Base-by-base conservation (phyloP, 1,140 invertebrate genomes). In the Aphelenchoides fujianensis region DNA sequence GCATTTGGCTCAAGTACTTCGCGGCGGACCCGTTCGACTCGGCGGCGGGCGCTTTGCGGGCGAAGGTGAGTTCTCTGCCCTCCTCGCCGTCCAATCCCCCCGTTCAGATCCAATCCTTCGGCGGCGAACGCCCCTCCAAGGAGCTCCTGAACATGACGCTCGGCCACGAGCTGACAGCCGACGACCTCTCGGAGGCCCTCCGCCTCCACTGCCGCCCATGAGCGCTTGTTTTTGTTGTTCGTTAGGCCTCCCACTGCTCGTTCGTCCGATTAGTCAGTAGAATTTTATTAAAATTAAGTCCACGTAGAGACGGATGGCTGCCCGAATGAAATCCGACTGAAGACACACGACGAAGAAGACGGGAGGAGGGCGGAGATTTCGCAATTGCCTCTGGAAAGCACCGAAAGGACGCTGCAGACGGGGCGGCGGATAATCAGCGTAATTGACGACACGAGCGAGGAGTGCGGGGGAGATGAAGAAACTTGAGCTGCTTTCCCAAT, bases 1-100 rank as follows among this genome's bases (percentile, higher is more conserved):
- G 90, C 87, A 94, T 96, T 73, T 98, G 95, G 95, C 90, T 93
- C 78, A 89, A 89, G 23, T 91, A 91, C 80, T 97, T 98, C 81
- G 88, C 90, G 80, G 82, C 87, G 0, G 89, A 95, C 85, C 95
- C 95, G 0, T 90, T 97, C 32, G 90, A 74, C 72, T 83, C 86
- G 82, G 85, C 76, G 30, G 70, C 70, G 48, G 81, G 81, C 3
- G 19, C 59, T 31, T 62, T 66, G 35, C 84, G 81, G 81, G 81
- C 76, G 2, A 69, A 81, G 41, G 79, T 82, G 16, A 23, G 71
- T 12, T n/a, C n/a, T n/a, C n/a, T n/a, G n/a, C n/a, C n/a, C n/a
- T n/a, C n/a, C n/a, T n/a, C n/a, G n/a, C n/a, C n/a, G n/a, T n/a
- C n/a, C n/a, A n/a, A 35, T 28, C 61, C 23, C n/a, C n/a, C n/a